Conservation (phyloP, 1,140 invertebrate species). For the Eubasilissa regina region DNA sequence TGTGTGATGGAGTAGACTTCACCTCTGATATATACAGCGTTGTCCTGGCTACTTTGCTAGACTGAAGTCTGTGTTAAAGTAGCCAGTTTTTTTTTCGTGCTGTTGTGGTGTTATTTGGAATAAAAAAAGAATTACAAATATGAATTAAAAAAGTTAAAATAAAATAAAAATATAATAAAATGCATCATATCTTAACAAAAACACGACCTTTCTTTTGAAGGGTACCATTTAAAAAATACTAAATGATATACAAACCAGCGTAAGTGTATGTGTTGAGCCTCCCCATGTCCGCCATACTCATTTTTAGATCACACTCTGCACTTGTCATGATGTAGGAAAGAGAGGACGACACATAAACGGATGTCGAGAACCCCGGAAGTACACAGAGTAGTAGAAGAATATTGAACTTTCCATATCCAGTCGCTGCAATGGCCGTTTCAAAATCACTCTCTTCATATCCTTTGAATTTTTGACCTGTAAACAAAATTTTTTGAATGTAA, state of each 20-base stretch:
- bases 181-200: no score
- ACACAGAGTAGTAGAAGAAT: conserved; percentile 74
- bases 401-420: conserved; percentile 80
- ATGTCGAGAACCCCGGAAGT: conserved; percentile 77
- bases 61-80: no score
- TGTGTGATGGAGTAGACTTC: no score
- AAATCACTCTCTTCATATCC: conserved; percentile 71
- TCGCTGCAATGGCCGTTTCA: conserved; percentile 74
- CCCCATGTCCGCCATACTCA: conserved; percentile 79
- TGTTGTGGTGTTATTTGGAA: no score
- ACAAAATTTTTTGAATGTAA: no score
- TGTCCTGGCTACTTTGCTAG: no score
- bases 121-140: no score
- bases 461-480: neutral
- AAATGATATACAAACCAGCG: conserved; percentile 70
- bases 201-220: no score
- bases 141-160: no score
- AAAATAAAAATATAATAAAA: no score
- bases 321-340: conserved; percentile 80
- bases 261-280: conserved; percentile 79
- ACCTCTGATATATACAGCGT: no score
- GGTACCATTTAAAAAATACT: neutral
- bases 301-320: conserved; percentile 80
- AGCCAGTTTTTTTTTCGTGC: no score
- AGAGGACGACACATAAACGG: conserved; percentile 75